Base-by-base conservation (phyloP, 37 sponge, comb jelly and placozoan species). In the Dysidea cf. avara region DNA sequence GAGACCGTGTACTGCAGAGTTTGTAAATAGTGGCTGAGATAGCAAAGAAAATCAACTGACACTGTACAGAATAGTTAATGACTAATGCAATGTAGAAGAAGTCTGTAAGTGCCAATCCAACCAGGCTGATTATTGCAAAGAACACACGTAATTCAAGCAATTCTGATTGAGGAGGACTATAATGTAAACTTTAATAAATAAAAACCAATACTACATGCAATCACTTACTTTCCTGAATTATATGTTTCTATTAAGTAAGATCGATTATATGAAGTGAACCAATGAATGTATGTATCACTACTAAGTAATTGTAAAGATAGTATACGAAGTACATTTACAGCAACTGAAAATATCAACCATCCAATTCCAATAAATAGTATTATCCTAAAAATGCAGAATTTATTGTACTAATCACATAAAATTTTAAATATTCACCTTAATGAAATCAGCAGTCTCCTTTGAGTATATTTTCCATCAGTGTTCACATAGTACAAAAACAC, bases 61-160 rank as follows among this genome's bases (percentile, higher is more conserved):
- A 92, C 74, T 92, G 88, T 24, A 80, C 78, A 49, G 61, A 50
- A 68, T 92, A 92, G 93, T 87, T 92, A 68, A 92, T 51, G 24
- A 87, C 85, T 17, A 83, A 64, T 17, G 81, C 81, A 30, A 71
- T 68, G 74, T 92, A 92, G 38, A 83, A 81, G 5, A 87, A 48
- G 63, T 92, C 93, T 53, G 87, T 68, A 22, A 76, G 39, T 30
- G 80, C 58, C 57, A 92, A 92, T 33, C 86, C 93, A 1, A 83
- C 32, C 1, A 80, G 6, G 7, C 81, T 69, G 29, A 80, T 52
- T n/a, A 62, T 38, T 28, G 80, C 68, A 22, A 80, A 35, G 0
- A 74, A 28, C 53, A 63, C 61, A 0, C 71, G 57, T 20, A 59
- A 61, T 34, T 54, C 56, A 43, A 43, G 46, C 46, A 43, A 43